phyloP scores from a whole-genome alignment of 2,113 vertebrate species.

The Pleuronectes platessa region DNA sequence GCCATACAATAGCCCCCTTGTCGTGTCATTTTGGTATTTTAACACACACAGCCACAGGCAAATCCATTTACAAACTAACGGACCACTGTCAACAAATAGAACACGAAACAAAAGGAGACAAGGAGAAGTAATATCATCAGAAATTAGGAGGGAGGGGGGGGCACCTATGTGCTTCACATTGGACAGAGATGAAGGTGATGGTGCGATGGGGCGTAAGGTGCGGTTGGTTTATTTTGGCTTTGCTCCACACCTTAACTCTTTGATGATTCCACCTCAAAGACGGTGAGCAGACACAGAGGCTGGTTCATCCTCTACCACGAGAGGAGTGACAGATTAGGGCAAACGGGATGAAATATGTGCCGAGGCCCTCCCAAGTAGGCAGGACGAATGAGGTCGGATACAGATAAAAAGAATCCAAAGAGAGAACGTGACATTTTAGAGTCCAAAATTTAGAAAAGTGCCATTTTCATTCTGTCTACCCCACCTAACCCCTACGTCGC shows the following conservation, averaged over 20 bases:
- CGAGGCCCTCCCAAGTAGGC: conserved; percentile 64
- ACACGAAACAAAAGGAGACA: conserved; percentile 51
- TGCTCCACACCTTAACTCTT: conserved; percentile 71
- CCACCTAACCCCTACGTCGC: conserved; percentile 4
- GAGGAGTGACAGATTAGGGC: conserved; percentile 47
- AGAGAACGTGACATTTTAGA: conserved; percentile 20
- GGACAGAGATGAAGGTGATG: conserved; percentile 71
- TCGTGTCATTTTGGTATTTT: conserved; percentile 49
- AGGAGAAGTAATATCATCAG: conserved; percentile 41
- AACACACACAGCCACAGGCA: conserved; percentile 50
- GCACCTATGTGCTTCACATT: conserved; percentile 31
- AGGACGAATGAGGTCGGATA: conserved; percentile 17
- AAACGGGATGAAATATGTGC: conserved; percentile 48
- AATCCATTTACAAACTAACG: conserved; percentile 56
- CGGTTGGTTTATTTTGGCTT: conserved; percentile 69
- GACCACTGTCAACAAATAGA: conserved; percentile 62
- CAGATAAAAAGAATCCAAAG: conserved; percentile 30
- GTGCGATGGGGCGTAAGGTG: conserved; percentile 49
- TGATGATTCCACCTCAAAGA: conserved; percentile 72
- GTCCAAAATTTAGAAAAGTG: conserved; percentile 31
- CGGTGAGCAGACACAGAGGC: conserved; percentile 63
- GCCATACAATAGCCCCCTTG: conserved; percentile 62
- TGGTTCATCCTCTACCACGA: conserved; percentile 65
- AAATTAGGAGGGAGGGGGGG: conserved; percentile 10
- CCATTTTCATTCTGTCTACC: conserved; percentile 36